Percentiles rank a stretch among this genome's conserved stretches.
Evolutionary conservation across 2,113 vertebrate species (phyloP).

Genomic region (Porphyrio hochstetteri): DNA sequence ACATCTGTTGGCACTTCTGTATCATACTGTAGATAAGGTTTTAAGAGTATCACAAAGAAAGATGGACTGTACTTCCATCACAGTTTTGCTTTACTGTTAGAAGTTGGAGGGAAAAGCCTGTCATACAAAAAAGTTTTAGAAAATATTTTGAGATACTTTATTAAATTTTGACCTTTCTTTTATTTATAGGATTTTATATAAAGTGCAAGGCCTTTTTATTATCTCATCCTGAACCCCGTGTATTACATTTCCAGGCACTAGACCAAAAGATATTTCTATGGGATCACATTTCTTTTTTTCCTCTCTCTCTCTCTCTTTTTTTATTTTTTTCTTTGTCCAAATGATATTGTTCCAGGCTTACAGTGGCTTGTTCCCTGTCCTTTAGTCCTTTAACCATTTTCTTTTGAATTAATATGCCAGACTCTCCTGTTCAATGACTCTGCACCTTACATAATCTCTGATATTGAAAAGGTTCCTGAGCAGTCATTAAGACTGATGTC

Average conservation of each 20-base stretch:
- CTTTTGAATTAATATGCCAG: slow-evolving; percentile 9
- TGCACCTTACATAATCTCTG: slow-evolving; percentile 12
- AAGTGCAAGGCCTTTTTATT: not conserved
- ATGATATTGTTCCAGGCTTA: not conserved
- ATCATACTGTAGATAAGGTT: not conserved
- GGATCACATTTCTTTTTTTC: not conserved
- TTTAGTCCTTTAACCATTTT: slow-evolving; percentile 26
- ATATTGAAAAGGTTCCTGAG: slow-evolving; percentile 34
- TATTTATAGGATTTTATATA: not conserved
- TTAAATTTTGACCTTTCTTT: not conserved
- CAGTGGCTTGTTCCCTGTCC: not conserved
- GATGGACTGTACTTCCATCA: not conserved
- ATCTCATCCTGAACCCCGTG: not conserved
- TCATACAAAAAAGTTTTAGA: not conserved
- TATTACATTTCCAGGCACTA: not conserved
- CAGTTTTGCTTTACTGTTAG: not conserved
- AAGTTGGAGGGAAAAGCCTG: not conserved
- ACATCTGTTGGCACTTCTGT: not conserved
- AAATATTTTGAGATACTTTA: not conserved
- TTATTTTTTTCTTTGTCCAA: not conserved
- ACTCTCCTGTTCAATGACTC: slow-evolving; percentile 31
- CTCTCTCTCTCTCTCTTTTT: not conserved
- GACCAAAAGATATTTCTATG: not conserved
- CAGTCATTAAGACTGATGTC: not conserved
- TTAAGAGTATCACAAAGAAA: not conserved